Base-by-base conservation (phyloP, 2,797 vertebrate species). In the Manis crassicaudata region DNA sequence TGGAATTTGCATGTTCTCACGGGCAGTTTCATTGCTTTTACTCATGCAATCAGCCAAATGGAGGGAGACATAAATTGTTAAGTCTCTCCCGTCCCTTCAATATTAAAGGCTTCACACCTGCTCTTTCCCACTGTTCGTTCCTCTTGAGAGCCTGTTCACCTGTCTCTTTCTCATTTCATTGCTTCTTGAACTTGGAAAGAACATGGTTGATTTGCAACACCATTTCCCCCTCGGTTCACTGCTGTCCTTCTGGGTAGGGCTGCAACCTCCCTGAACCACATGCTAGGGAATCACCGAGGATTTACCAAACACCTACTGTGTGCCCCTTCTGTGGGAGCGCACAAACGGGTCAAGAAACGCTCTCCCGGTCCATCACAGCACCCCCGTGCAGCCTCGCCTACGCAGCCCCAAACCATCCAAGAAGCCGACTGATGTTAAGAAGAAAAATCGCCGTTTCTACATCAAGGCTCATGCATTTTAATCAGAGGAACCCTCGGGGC, bases 391-490 rank as follows among this genome's bases (percentile, higher is more conserved):
- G 7, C 11, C 46, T 4, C 4, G 25, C 56, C 62, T 29, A 7
- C 50, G 46, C 17, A 7, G 29, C 73, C 73, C 73, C 7, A 81
- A 56, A 86, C 62, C 70, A 79, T 27, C 65, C 18, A 27, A 43
- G 29, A 70, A 75, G 40, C 90, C 88, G 94, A 79, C 88, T 0
- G n/a, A 82, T 85, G 80, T 52, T 65, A 37, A 67, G 73, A 70
- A 88, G 92, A 92, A 88, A 95, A 60, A 58, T 8, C 0, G 3
- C 54, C 0, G 0, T 10, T 32, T 58, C 84, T 63, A 70, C 75
- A 82, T 32, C 40, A 25, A 85, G 80, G 50, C 80, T 94, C 94
- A 21, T 75, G 43, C 83, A 88, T 96, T 90, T 96, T 79, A 90
- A 96, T 80, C 67, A 60, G 87, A 85, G 73, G 72, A 87, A 23